phyloP scores from a whole-genome alignment of 2,888 invertebrate species.

The Petrolisthes manimaculis region DNA sequence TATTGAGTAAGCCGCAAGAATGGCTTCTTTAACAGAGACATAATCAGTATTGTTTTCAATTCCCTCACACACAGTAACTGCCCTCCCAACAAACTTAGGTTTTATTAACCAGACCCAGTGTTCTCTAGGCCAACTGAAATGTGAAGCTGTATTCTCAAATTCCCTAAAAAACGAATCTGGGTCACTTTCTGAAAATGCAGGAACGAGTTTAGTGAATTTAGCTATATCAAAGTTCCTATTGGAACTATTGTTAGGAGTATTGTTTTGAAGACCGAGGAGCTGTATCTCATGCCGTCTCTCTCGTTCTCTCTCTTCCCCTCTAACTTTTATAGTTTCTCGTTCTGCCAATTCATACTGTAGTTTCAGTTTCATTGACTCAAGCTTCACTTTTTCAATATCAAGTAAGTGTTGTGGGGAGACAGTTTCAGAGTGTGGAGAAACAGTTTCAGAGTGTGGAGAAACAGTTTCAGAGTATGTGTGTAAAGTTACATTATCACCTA shows the following conservation, averaged over 20 bases:
- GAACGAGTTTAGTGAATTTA: conserved; percentile 5
- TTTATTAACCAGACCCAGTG: conserved; percentile 30
- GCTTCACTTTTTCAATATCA: conserved; percentile 13
- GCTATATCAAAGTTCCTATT: not conserved
- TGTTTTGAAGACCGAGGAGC: not conserved
- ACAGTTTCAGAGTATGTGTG: not conserved
- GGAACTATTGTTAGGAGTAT: not conserved
- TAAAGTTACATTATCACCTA: not conserved
- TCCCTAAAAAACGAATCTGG: conserved; percentile 4
- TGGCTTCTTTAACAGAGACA: not conserved
- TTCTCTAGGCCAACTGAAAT: conserved; percentile 14
- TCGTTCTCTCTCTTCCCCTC: too few relatives aligned
- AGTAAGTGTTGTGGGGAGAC: not conserved
- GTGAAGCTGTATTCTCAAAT: conserved; percentile 19
- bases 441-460: not conserved
- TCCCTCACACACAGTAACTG: conserved; percentile 19
- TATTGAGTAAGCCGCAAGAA: not conserved
- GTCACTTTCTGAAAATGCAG: not conserved
- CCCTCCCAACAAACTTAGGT: conserved; percentile 13
- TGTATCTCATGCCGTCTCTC: not conserved
- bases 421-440: not conserved
- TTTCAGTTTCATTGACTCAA: not conserved
- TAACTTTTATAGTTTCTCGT: not conserved
- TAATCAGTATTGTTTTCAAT: conserved; percentile 8
- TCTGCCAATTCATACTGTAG: conserved; percentile 18